phyloP scores from a whole-genome alignment of 2,888 invertebrate species.

The Chamaedrilus cognettii region DNA sequence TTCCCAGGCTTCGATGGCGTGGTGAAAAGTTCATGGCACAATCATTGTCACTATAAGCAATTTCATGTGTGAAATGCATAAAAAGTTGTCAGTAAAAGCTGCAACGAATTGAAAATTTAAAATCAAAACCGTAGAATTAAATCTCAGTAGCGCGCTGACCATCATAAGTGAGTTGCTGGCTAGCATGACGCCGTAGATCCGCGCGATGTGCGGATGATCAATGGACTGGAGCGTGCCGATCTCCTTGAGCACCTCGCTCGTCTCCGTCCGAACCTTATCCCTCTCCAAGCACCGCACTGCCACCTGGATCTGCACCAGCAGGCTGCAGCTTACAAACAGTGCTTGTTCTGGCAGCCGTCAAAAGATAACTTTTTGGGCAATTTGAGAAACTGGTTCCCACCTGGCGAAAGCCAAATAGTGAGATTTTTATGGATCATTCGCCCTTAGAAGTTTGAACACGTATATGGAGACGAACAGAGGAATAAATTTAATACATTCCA shows the following conservation, averaged over 20 bases:
- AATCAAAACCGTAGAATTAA: neutral
- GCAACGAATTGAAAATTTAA: neutral
- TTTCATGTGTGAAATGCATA: neutral
- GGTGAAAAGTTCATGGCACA: no score
- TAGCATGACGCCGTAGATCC: slow-evolving; percentile 95
- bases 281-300: slow-evolving; percentile 95
- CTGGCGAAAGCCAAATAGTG: no score
- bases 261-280: slow-evolving; percentile 94
- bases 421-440: no score
- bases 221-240: slow-evolving; percentile 98
- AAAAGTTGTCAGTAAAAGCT: neutral
- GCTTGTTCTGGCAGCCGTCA: no score
- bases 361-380: no score
- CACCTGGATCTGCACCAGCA: slow-evolving; percentile 94
- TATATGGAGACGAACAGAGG: no score
- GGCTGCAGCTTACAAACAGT: no score
- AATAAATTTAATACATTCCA: no score
- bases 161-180: slow-evolving; percentile 80
- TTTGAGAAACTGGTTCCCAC: no score
- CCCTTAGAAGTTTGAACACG: no score
- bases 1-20: no score
- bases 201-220: slow-evolving; percentile 94
- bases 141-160: slow-evolving; percentile 55
- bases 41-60: neutral
- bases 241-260: slow-evolving; percentile 95